phyloP scores from a whole-genome alignment of 2,888 invertebrate species.

The Pollenia griseotomentosa region DNA sequence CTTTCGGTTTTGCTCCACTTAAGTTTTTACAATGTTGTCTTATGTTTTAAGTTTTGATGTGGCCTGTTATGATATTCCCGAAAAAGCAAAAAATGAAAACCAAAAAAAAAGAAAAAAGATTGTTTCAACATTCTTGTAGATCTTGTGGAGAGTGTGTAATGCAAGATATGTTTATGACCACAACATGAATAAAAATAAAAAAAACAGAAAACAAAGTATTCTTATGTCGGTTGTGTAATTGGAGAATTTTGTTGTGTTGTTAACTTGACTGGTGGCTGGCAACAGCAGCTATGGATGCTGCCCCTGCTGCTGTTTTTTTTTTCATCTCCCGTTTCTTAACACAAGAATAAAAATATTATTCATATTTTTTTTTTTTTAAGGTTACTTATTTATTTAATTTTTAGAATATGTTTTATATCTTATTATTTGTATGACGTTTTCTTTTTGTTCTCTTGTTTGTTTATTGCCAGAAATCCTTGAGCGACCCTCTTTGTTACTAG shows the following conservation, averaged over 20 bases:
- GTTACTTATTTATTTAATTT: conserved; percentile 50
- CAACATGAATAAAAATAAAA: conserved; percentile 29
- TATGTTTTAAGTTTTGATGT: conserved; percentile 24
- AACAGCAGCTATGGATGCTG: neutral
- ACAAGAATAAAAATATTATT: conserved; percentile 27
- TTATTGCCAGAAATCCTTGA: conserved; percentile 48
- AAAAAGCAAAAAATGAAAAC: neutral
- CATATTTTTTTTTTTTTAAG: conserved; percentile 41
- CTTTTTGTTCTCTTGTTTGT: neutral
- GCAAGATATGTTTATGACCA: conserved; percentile 62
- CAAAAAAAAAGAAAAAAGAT: conserved; percentile 24
- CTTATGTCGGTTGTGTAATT: conserved; percentile 71
- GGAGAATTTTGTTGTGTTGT: conserved; percentile 60
- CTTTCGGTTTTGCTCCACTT: conserved; percentile 71
- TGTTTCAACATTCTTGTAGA: conserved; percentile 46
- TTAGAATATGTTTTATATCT: conserved; percentile 54
- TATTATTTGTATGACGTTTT: conserved; percentile 31
- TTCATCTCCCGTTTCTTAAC: conserved; percentile 49
- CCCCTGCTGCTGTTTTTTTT: conserved; percentile 16
- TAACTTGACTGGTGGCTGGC: conserved; percentile 10
- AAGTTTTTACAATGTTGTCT: conserved; percentile 61
- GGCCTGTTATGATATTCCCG: conserved; percentile 34
- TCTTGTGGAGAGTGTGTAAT: conserved; percentile 38
- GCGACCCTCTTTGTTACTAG: conserved; percentile 48
- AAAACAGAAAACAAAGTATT: conserved; percentile 41